Base-by-base conservation (phyloP, 2,797 vertebrate species). In the Centropyge bicolor region DNA sequence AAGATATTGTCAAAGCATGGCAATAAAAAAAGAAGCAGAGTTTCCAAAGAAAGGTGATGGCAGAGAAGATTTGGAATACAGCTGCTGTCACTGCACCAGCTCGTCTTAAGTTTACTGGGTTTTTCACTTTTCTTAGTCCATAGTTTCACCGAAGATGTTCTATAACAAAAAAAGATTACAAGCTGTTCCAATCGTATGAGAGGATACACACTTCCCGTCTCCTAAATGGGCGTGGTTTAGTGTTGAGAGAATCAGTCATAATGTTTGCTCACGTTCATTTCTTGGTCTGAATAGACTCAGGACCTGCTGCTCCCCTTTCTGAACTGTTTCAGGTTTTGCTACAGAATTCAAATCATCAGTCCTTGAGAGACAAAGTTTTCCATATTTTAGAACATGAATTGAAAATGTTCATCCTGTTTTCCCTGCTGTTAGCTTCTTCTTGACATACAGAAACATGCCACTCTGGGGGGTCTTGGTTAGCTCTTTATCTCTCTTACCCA, bases 1-100 rank as follows among this genome's bases (percentile, higher is more conserved):
- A 79, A 80, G 82, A 88, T 78, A 67, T 52, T 57, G 66, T 86
- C 76, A 51, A 87, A 82, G 64, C 65, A 5, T 48, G 60, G 54
- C 10, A 19, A 31, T 31, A 12, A 80, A 76, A 78, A 76, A 82
- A 70, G 35, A 72, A 80, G 62, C 54, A 61, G 61, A 67, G 67
- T 19, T 76, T 49, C 68, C 35, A 77, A 63, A 80, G 36, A 61
- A 67, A 69, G 48, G 61, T 59, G 69, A 52, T 11, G 11, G 4
- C 5, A 59, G 43, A 20, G 49, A 5, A 65, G 35, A 35, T 64
- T 66, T 57, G 27, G 8, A 55, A 65, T 38, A 9, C 49, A 67
- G 43, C 19, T 60, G 31, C 2, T 9, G 12, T 22, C 5, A 11
- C n/a, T 14, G 1, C n/a, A 22, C 5, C 7, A 55, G 8, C 51